Base-by-base conservation (phyloP, 2,888 invertebrate species). In the Harmothoe impar region DNA sequence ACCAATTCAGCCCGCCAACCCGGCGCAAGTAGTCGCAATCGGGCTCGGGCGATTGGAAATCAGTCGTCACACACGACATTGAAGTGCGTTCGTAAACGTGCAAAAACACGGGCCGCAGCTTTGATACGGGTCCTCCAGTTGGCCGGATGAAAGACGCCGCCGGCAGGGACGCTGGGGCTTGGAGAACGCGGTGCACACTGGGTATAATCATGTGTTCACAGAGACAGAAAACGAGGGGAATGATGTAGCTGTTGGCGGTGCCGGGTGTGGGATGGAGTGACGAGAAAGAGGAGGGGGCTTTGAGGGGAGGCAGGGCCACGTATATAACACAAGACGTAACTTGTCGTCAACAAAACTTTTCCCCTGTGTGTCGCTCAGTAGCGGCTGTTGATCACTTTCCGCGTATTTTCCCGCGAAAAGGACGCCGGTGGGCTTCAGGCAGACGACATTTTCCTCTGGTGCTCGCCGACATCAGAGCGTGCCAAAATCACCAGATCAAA, bases 71-170 rank as follows among this genome's bases (percentile, higher is more conserved):
- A 86, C 86, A 86, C 86, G 54, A 10, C 86, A 7, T 15, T 29
- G 52, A 29, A 86, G 86, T 86, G 86, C 52, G 77, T 86, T 84
- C 86, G 86, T 86, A 86, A 86, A 86, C 86, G 86, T 54, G 86
- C 86, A 86, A 86, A 86, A 86, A 86, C 86, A 86, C 12, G 17
- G 86, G 20, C 29, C 15, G 3, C 17, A 54, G 17, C 86, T 86
- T 86, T 86, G 86, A 86, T 86, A 54, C 56, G 29, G 52, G 20
- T n/a, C 31, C 86, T 86, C 54, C 10, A 86, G 56, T 52, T 52
- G 54, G 10, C 52, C 86, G 84, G 86, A 86, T 86, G 86, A 86
- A 86, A 86, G 86, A 29, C 25, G 17, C 54, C 31, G 17, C 0
- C 52, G 52, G 43, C 35, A 20, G 43, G 43, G 43, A 43, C 31